Conservation (phyloP, 2,113 vertebrate species). For the Reinhardtius hippoglossoides region DNA sequence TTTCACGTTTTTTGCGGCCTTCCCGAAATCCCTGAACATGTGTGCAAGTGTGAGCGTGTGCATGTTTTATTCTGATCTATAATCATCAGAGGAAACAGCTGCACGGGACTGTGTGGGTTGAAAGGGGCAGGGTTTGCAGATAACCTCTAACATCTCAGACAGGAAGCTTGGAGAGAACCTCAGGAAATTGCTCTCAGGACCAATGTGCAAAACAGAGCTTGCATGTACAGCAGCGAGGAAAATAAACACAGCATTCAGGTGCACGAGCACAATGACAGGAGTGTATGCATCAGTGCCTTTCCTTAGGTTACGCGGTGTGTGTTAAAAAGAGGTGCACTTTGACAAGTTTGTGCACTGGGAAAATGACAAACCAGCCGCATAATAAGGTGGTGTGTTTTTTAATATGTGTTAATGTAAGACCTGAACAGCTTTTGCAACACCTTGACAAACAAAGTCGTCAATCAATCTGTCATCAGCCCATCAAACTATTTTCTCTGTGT, state of each 20-base stretch:
- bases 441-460: conserved; percentile 58
- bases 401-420: conserved; percentile 51
- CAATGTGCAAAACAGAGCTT: conserved; percentile 57
- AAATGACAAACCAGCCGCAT: conserved; percentile 17
- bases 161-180: conserved; percentile 73
- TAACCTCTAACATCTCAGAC: conserved; percentile 76
- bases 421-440: conserved; percentile 56
- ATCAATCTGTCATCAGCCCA: conserved; percentile 70
- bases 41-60: conserved; percentile 5
- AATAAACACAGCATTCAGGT: conserved; percentile 71
- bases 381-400: conserved; percentile 40
- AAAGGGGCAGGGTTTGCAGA: conserved; percentile 62
- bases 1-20: conserved; percentile 14
- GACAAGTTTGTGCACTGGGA: conserved; percentile 14
- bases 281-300: conserved; percentile 6
- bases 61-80: conserved; percentile 40
- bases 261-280: conserved; percentile 57
- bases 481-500: conserved; percentile 51
- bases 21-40: conserved; percentile 47
- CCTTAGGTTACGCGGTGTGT: conserved; percentile 5
- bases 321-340: background rate
- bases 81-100: conserved; percentile 82
- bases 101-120: conserved; percentile 56
- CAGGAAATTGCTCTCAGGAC: conserved; percentile 76
- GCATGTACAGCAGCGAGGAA: conserved; percentile 32